Conservation (phyloP, 2,113 vertebrate species). For the Phrynosoma platyrhinos region DNA sequence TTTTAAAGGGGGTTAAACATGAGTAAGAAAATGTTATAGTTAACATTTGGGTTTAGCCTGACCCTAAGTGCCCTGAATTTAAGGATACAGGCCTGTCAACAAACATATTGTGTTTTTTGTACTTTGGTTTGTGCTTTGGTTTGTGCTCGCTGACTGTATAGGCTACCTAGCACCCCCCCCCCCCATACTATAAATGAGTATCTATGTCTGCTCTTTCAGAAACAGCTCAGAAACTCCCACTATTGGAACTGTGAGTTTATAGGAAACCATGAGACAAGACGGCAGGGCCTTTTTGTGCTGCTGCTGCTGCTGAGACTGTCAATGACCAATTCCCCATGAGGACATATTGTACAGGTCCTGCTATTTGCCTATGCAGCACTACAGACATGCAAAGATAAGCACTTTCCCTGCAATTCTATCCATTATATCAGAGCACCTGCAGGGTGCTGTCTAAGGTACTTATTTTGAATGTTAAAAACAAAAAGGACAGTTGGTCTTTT, state of each 20-base stretch:
- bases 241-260: neutral
- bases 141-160: neutral
- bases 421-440: constrained; percentile 31
- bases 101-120: neutral
- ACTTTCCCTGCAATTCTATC: neutral
- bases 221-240: neutral
- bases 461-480: constrained; percentile 43
- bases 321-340: neutral
- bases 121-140: neutral
- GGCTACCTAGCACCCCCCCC: neutral
- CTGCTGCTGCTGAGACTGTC: neutral
- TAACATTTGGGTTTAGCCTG: neutral
- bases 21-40: too few relatives aligned
- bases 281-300: neutral
- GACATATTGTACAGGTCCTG: neutral
- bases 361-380: neutral
- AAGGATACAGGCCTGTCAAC: neutral
- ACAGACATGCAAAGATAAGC: constrained; percentile 12
- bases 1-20: too few relatives aligned
- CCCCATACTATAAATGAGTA: neutral
- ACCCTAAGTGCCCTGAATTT: neutral
- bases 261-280: neutral
- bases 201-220: neutral
- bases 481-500: constrained; percentile 27
- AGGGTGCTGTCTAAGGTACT: constrained; percentile 27